Conservation (phyloP, 2,888 invertebrate genomes). For the Drosophila multiciliata region DNA sequence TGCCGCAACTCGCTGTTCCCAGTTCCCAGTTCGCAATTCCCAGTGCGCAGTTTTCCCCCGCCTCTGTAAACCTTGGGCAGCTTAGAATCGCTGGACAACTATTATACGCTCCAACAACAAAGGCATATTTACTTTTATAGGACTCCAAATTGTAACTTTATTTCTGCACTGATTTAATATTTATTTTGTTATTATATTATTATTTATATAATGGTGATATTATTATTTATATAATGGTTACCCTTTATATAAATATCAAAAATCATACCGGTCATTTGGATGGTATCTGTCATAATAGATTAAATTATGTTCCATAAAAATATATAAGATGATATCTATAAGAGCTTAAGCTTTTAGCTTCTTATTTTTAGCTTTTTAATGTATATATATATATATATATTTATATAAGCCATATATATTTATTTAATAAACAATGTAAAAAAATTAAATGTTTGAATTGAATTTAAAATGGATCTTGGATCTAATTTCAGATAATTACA, state of each 20-base stretch:
- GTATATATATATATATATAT: not conserved
- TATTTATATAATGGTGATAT: not conserved
- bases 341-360: not conserved
- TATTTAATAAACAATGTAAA: not conserved
- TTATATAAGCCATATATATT: not conserved
- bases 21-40: conserved; percentile 1
- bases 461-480: not conserved
- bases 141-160: too few species aligned
- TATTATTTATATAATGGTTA: not conserved
- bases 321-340: not conserved
- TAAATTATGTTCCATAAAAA: not conserved
- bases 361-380: too few species aligned
- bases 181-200: not conserved
- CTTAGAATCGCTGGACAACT: conserved; percentile 34
- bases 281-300: not conserved
- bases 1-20: conserved; percentile 36
- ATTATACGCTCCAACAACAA: not conserved
- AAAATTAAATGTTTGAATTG: not conserved
- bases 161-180: not conserved
- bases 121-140: conserved; percentile 8
- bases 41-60: conserved; percentile 19
- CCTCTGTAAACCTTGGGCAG: conserved; percentile 54
- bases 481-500: not conserved
- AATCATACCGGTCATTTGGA: not conserved
- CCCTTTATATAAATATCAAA: accelerated